Conservation (phyloP, 2,113 vertebrate genomes). For the Falco punctatus region DNA sequence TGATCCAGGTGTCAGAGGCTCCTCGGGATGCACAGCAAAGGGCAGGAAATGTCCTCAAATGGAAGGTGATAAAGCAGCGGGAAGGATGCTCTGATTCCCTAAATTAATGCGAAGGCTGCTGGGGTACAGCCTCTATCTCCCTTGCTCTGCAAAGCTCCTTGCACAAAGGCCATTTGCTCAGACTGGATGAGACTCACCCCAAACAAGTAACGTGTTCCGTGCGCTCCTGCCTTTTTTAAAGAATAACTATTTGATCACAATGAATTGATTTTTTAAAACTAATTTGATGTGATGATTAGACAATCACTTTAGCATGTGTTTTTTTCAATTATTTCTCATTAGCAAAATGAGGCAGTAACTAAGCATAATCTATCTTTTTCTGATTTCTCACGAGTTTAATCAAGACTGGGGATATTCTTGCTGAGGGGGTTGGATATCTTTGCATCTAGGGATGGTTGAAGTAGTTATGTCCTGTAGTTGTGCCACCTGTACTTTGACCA, state of each 20-base stretch:
- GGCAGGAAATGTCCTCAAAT: background rate
- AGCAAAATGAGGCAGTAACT: slow-evolving; percentile 40
- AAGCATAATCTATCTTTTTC: slow-evolving; percentile 3
- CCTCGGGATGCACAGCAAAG: background rate
- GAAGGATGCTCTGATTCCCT: background rate
- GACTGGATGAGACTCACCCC: background rate
- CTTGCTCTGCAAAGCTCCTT: background rate
- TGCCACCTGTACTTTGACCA: background rate
- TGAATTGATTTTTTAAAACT: background rate
- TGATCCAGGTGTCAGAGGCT: background rate
- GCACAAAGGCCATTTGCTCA: background rate
- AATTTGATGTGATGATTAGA: slow-evolving; percentile 27
- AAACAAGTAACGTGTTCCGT: background rate
- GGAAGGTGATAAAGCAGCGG: background rate
- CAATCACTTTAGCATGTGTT: slow-evolving; percentile 10
- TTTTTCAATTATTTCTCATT: slow-evolving; percentile 39
- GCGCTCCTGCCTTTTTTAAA: background rate
- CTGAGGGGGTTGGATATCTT: background rate
- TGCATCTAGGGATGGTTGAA: background rate
- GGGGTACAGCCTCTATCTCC: background rate
- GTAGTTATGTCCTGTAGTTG: background rate
- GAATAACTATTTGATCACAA: background rate
- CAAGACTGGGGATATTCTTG: background rate
- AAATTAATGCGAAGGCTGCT: background rate
- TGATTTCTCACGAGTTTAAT: background rate